phyloP scores from a whole-genome alignment of 2,888 invertebrate species.

The Eulithis prunata region DNA sequence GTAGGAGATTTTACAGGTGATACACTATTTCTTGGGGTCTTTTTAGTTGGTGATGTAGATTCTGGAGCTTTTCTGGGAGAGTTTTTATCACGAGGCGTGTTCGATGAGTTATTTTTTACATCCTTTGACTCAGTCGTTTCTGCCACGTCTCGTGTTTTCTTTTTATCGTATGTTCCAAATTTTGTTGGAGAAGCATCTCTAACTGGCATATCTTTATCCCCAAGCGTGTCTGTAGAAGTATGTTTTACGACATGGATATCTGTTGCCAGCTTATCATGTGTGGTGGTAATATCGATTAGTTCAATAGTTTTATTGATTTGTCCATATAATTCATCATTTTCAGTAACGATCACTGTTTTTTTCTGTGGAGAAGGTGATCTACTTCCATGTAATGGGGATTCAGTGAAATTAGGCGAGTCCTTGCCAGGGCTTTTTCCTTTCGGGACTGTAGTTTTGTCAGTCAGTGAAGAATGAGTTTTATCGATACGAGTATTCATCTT shows the following conservation, averaged over 20 bases:
- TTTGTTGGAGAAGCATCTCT: constrained; percentile 42
- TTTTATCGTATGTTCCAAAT: constrained; percentile 54
- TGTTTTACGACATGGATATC: constrained; percentile 30
- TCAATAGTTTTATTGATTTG: constrained; percentile 40
- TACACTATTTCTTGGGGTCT: constrained; percentile 50
- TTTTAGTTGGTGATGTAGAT: constrained; percentile 49
- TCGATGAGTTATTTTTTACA: constrained; percentile 46
- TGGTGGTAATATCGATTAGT: constrained; percentile 27
- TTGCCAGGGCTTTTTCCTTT: constrained; percentile 47
- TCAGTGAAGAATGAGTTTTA: constrained; percentile 37
- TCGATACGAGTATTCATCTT: constrained; percentile 63
- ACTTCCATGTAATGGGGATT: constrained; percentile 37
- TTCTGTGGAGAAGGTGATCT: constrained; percentile 61
- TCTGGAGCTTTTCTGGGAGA: constrained; percentile 43
- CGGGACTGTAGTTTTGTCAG: constrained; percentile 47
- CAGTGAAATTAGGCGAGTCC: constrained; percentile 44
- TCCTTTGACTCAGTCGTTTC: constrained; percentile 39
- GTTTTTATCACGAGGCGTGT: constrained; percentile 44
- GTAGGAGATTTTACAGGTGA: constrained; percentile 58
- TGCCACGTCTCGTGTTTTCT: constrained; percentile 36
- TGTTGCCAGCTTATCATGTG: constrained; percentile 34
- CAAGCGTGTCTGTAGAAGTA: constrained; percentile 22
- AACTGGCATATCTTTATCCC: constrained; percentile 27
- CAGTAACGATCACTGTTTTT: constrained; percentile 50
- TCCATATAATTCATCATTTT: constrained; percentile 37